Evolutionary conservation across 2,113 vertebrate genomes (phyloP), one percentile per base, ranked within the genome.

Genomic region (Trematocara variabile): DNA sequence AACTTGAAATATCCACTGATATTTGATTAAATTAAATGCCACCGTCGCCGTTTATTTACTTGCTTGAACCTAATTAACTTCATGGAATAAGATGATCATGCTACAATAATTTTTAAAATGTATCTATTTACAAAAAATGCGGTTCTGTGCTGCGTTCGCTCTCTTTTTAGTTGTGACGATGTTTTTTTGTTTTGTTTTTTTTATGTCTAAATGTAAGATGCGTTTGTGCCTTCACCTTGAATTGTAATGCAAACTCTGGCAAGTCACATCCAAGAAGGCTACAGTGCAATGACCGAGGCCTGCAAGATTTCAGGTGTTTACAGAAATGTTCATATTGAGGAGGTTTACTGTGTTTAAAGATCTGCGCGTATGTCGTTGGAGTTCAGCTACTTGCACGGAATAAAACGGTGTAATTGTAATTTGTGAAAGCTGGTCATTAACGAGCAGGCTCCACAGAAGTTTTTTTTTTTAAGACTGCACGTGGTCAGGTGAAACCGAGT

Each of bases 71-170:
- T 53, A 85, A 82, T 70, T 68, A 79, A 14, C 39, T 46, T 3
- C 52, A 81, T 87, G 70, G 79, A 58, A n/a, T 37, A 8, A 33
- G 44, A 28, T 83, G 83, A 85, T 86, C 53, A 65, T 79, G 52
- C 80, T 77, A 3, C 63, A 90, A 82, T 89, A 89, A 87, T 89
- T 37, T 87, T 86, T 8, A 80, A 73, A 30, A 75, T 1, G 41
- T 30, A 37, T n/a, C 30, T 34, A 11, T 37, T 25, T 25, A 25
- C 25, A 28, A 28, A 28, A 28, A 28, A 63, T 18, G 25, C 25
- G 6, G 44, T 30, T 75, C 25, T 48, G 25, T 33, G 25, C 25
- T n/a, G 14, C 25, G 14, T 75, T n/a, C 7, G 8, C 25, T n/a
- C 4, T 50, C 25, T 75, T 75, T 50, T 75, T 12, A 75, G 70